A percentile compares a stretch with the other conserved stretches of the same genome.
These are phyloP conservation scores for Allacma fusca DNA, from an alignment of 2,888 invertebrate genomes.

Conservation along the genomic window DNA sequence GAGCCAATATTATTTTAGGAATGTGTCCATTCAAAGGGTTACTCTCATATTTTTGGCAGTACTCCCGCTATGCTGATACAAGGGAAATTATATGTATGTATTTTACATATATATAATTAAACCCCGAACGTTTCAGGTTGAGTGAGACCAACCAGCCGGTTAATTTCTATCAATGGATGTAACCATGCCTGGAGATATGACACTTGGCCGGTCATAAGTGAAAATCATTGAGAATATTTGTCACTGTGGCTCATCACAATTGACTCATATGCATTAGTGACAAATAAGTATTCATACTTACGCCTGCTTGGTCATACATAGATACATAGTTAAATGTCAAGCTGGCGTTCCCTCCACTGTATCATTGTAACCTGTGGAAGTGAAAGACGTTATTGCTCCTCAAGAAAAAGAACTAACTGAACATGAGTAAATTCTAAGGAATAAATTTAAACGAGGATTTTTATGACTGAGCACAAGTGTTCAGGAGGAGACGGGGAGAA, in stretches of 20 bases:
- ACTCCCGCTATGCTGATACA: not conserved
- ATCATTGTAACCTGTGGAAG: too few relatives aligned
- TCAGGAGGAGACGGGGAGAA: not conserved
- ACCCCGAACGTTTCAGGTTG: too few relatives aligned
- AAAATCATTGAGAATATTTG: constrained; percentile 34
- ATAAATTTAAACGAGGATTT: not conserved
- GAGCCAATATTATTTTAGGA: constrained; percentile 23
- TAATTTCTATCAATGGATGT: constrained; percentile 38
- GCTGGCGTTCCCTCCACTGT: too few relatives aligned
- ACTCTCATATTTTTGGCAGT: constrained; percentile 31
- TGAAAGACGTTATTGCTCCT: too few relatives aligned
- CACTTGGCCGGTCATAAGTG: constrained; percentile 30
- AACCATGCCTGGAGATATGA: constrained; percentile 28
- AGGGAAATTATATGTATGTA: too few relatives aligned
- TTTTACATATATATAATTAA: too few relatives aligned
- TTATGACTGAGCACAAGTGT: constrained; percentile 25
- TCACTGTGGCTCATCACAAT: not conserved
- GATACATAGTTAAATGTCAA: too few relatives aligned
- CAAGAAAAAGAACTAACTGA: not conserved
- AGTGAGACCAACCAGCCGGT: constrained; percentile 22
- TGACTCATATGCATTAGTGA: not conserved
- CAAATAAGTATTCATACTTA: too few relatives aligned
- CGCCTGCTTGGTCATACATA: too few relatives aligned
- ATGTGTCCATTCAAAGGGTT: constrained; percentile 27
- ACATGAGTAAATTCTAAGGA: constrained; percentile 16